Conservation (phyloP, 2,888 invertebrate species). For the Eurytoma californica region DNA sequence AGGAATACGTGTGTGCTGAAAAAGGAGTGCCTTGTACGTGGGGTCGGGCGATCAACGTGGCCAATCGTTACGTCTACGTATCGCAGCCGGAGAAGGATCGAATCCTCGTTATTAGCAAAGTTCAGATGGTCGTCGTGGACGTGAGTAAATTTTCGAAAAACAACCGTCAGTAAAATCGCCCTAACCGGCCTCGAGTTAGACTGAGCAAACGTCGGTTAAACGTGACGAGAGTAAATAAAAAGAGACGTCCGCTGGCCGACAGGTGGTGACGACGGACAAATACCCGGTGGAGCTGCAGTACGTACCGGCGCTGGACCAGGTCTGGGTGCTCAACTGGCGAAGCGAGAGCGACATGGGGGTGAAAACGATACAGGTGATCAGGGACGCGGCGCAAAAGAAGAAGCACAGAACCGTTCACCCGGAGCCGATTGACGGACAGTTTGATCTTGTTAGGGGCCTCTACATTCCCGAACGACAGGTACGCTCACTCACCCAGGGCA, state of each 20-base stretch:
- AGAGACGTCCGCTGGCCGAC: slow-evolving; percentile 38
- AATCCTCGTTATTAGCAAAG: slow-evolving; percentile 83
- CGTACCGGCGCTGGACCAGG: slow-evolving; percentile 83
- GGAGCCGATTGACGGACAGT: slow-evolving; percentile 85
- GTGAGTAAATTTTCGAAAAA: slow-evolving; percentile 72
- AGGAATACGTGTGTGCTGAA: slow-evolving; percentile 80
- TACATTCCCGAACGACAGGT: slow-evolving; percentile 80
- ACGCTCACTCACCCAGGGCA: slow-evolving; percentile 24
- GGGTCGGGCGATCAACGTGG: slow-evolving; percentile 84
- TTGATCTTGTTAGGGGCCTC: slow-evolving; percentile 82
- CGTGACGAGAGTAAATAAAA: not conserved
- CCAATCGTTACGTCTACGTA: slow-evolving; percentile 83
- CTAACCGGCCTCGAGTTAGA: not conserved
- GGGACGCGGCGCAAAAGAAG: slow-evolving; percentile 83
- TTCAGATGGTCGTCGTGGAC: slow-evolving; percentile 84
- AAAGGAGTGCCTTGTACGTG: slow-evolving; percentile 82
- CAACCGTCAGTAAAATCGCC: too few species aligned
- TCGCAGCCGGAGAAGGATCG: slow-evolving; percentile 84
- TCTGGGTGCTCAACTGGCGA: slow-evolving; percentile 85
- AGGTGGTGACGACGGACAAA: slow-evolving; percentile 84
- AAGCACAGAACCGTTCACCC: slow-evolving; percentile 85
- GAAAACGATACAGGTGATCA: slow-evolving; percentile 84
- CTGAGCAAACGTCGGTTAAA: not conserved
- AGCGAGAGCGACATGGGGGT: slow-evolving; percentile 78
- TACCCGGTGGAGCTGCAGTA: slow-evolving; percentile 84